Evolutionary conservation across 2,113 vertebrate genomes (phyloP).

Genomic region (Canis aureus): DNA sequence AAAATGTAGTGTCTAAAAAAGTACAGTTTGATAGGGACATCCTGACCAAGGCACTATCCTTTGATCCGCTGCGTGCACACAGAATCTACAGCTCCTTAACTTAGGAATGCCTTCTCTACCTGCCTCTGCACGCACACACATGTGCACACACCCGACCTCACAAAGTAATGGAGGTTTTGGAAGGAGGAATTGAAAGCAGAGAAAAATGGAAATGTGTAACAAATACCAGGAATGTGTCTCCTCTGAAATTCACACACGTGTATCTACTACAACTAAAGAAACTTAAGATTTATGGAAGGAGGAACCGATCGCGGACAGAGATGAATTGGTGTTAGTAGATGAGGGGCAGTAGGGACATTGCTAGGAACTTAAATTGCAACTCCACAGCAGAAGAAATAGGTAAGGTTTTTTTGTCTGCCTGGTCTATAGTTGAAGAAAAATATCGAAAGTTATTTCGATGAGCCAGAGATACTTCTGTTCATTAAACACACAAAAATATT

Average conservation of each 20-base stretch:
- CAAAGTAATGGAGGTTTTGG: neutral
- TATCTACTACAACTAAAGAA: neutral
- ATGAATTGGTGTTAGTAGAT: rapidly evolving
- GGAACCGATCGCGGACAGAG: neutral
- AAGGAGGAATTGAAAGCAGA: neutral
- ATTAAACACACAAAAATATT: neutral
- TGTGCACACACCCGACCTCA: neutral
- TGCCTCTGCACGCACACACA: rapidly evolving
- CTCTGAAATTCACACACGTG: neutral
- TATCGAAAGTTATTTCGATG: neutral
- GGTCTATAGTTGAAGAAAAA: neutral
- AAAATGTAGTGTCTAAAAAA: neutral
- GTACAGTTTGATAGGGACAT: neutral
- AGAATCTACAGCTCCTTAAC: neutral
- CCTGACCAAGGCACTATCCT: neutral
- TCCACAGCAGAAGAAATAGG: neutral
- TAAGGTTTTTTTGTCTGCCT: neutral
- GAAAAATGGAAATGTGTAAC: neutral
- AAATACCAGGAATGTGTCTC: neutral
- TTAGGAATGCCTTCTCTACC: neutral
- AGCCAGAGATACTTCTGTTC: conserved; percentile 29
- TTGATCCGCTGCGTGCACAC: neutral
- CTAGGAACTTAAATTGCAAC: neutral
- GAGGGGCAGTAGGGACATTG: too few species aligned
- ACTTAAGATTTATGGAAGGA: neutral